Conservation (phyloP, 1,140 invertebrate species). For the Drosophila varians region DNA sequence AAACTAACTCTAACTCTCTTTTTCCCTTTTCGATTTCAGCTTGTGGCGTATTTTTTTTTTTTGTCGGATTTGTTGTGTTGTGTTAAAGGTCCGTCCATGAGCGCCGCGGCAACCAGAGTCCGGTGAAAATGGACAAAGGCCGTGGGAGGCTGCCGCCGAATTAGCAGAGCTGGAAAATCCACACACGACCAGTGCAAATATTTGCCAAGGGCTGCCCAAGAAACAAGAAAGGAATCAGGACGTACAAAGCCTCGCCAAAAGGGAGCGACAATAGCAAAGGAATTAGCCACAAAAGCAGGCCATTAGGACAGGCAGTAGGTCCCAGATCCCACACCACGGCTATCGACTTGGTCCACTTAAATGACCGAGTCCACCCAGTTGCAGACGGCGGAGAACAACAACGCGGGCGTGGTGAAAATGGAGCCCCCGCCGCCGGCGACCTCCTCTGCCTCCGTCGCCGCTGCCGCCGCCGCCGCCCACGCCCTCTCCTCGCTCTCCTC, state of each 20-base stretch:
- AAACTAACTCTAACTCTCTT: conserved; percentile 3
- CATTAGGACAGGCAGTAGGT: conserved; percentile 58
- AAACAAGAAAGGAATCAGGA: conserved; percentile 19
- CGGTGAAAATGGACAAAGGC: conserved; percentile 79
- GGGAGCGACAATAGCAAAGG: conserved; percentile 36
- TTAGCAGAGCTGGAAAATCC: conserved; percentile 53
- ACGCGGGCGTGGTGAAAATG: conserved; percentile 83
- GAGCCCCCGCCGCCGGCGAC: conserved; percentile 79
- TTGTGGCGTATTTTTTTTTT: conserved; percentile 7
- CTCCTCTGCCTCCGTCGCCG: conserved; percentile 52
- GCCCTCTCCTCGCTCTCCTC: conserved; percentile 61
- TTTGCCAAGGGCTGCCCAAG: conserved; percentile 37
- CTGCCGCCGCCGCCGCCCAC: conserved; percentile 49
- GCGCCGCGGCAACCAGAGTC: conserved; percentile 51
- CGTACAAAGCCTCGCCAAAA: conserved; percentile 26
- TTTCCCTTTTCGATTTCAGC: conserved; percentile 3
- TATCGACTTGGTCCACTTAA: conserved; percentile 59
- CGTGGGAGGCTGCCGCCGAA: conserved; percentile 73
- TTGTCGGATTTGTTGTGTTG: conserved; percentile 15
- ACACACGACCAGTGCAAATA: conserved; percentile 60
- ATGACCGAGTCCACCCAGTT: conserved; percentile 83
- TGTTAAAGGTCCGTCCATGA: conserved; percentile 64
- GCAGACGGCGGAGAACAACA: conserved; percentile 83
- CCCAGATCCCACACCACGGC: conserved; percentile 19
- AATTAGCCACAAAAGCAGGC: conserved; percentile 68